These are phyloP conservation scores for Chiloscyllium plagiosum DNA, from an alignment of 2,113 vertebrate genomes.

Conservation along the genomic window DNA sequence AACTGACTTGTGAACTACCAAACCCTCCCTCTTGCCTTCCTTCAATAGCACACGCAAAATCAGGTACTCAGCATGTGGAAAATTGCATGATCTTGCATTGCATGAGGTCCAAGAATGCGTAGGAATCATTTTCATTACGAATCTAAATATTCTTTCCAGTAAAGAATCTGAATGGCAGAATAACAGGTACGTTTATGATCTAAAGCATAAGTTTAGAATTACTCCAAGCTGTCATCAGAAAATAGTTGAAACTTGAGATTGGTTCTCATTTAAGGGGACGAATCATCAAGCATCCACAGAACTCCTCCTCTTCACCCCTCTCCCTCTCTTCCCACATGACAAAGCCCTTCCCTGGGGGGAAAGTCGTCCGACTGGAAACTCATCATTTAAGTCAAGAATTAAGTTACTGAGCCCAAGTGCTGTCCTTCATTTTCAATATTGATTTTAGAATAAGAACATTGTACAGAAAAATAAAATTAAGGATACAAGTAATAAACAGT, in stretches of 20 bases:
- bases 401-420: not conserved
- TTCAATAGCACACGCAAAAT: not conserved
- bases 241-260: not conserved
- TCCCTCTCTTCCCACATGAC: no score
- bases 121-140: not conserved
- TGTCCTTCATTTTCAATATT: not conserved
- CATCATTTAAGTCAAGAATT: not conserved
- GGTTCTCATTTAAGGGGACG: not conserved
- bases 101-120: not conserved
- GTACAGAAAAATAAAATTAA: not conserved
- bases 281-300: not conserved
- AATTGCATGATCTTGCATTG: not conserved
- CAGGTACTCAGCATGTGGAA: not conserved
- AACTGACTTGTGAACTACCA: not conserved
- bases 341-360: not conserved
- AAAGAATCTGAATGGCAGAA: not conserved
- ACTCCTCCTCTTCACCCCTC: not conserved
- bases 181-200: not conserved
- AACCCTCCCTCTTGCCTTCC: not conserved
- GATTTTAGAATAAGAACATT: not conserved
- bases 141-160: not conserved
- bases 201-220: not conserved
- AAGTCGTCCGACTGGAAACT: not conserved
- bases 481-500: not conserved
- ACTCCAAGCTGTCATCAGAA: not conserved